Evolutionary conservation across 2,113 vertebrate genomes (phyloP).

Genomic region (Charadrius vociferus): DNA sequence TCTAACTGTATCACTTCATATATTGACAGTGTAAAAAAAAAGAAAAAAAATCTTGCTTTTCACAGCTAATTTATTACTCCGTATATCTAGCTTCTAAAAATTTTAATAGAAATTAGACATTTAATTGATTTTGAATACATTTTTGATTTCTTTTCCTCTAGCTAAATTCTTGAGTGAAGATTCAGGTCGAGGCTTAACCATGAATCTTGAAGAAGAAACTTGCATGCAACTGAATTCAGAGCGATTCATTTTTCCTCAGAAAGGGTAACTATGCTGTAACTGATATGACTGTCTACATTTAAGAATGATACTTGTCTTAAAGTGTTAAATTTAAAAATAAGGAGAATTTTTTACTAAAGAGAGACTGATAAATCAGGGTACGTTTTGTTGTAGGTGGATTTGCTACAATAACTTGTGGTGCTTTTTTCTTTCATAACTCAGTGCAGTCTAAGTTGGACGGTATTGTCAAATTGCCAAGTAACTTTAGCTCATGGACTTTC

Average conservation of each 20-base stretch:
- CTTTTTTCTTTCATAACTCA: neutral
- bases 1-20: neutral
- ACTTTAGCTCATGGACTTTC: neutral
- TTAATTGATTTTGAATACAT: neutral
- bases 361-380: neutral
- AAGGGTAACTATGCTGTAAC: neutral
- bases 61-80: neutral
- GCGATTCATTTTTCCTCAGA: neutral
- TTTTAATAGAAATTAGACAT: neutral
- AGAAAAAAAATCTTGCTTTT: neutral
- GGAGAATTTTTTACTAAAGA: neutral
- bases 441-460: neutral
- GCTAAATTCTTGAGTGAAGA: neutral
- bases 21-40: neutral
- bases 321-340: neutral
- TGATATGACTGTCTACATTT: neutral
- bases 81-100: neutral
- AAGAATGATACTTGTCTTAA: neutral
- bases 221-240: neutral
- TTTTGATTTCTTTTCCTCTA: neutral
- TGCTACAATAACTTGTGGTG: neutral
- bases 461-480: neutral
- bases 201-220: neutral
- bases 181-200: neutral
- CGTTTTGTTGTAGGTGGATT: fast-evolving